These are phyloP conservation scores for Salvelinus alpinus DNA, from an alignment of 2,113 vertebrate genomes.

Conservation along the genomic window DNA sequence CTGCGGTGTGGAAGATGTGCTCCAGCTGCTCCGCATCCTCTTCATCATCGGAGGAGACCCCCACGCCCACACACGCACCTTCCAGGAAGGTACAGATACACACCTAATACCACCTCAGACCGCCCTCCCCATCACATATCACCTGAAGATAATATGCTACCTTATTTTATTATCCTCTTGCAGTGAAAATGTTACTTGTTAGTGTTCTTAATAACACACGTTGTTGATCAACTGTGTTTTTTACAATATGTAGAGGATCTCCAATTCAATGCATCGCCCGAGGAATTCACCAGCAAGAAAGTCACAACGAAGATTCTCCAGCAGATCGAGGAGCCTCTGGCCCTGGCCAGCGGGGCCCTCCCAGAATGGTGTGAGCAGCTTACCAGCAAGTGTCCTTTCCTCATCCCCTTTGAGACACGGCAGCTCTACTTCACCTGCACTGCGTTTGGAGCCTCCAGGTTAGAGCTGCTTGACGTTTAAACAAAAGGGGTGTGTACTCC, in stretches of 20 bases:
- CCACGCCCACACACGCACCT: constrained; percentile 71
- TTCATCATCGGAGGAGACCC: constrained; percentile 94
- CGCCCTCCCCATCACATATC: too few species aligned
- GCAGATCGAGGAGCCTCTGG: constrained; percentile 97
- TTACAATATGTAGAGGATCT: constrained; percentile 86
- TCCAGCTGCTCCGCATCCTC: constrained; percentile 94
- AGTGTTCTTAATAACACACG: neutral
- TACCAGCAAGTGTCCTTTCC: constrained; percentile 98
- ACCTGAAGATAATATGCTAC: too few species aligned
- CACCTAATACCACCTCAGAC: too few species aligned
- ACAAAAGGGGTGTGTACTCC: too few species aligned
- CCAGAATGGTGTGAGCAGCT: constrained; percentile 98
- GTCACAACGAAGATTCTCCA: constrained; percentile 98
- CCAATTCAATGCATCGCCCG: constrained; percentile 96
- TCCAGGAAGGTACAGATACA: constrained; percentile 84
- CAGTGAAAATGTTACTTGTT: neutral
- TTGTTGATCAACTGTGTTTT: constrained; percentile 47
- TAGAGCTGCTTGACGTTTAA: too few species aligned
- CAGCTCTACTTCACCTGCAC: constrained; percentile 99
- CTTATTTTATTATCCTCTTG: too few species aligned
- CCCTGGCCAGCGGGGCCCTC: constrained; percentile 92
- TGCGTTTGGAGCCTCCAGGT: constrained; percentile 96
- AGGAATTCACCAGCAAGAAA: constrained; percentile 99
- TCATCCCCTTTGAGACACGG: constrained; percentile 97
- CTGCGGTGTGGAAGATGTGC: constrained; percentile 94